These are phyloP conservation scores for Hemicordylus capensis DNA, from an alignment of 2,113 vertebrate species.

Conservation along the genomic window DNA sequence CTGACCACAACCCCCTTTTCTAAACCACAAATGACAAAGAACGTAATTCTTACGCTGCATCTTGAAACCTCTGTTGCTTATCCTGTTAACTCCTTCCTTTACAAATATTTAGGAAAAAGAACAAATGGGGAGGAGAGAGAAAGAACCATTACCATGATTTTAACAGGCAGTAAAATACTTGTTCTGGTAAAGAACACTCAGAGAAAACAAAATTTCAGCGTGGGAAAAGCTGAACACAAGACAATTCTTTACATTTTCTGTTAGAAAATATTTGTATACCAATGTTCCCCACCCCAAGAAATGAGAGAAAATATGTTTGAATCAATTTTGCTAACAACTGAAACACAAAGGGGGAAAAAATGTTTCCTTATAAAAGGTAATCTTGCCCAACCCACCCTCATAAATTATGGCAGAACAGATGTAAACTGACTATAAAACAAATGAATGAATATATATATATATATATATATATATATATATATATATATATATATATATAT, in stretches of 20 bases:
- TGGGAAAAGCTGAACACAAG: not conserved
- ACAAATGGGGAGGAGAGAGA: fast-evolving
- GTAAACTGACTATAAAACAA: not conserved
- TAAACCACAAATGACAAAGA: constrained; percentile 76
- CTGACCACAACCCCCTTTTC: constrained; percentile 73
- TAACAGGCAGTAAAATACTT: constrained; percentile 20
- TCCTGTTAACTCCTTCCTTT: constrained; percentile 72
- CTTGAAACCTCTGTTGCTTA: constrained; percentile 57
- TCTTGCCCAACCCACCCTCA: not conserved
- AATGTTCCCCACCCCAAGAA: too few species aligned
- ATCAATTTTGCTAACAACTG: not conserved
- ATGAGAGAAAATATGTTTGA: not conserved
- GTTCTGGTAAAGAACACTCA: constrained; percentile 19
- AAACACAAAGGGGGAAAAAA: not conserved
- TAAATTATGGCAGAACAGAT: not conserved
- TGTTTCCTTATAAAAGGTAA: not conserved
- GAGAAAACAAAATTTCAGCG: not conserved
- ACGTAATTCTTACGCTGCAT: constrained; percentile 63
- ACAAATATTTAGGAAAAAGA: not conserved
- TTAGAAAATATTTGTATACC: constrained; percentile 14
- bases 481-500: too few species aligned
- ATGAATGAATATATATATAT: not conserved
- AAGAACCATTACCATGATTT: not conserved
- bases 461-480: too few species aligned
- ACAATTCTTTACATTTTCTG: not conserved